These are phyloP conservation scores for Heliopora coerulea DNA, from an alignment of 92 coral and sea anemone species.

Conservation along the genomic window DNA sequence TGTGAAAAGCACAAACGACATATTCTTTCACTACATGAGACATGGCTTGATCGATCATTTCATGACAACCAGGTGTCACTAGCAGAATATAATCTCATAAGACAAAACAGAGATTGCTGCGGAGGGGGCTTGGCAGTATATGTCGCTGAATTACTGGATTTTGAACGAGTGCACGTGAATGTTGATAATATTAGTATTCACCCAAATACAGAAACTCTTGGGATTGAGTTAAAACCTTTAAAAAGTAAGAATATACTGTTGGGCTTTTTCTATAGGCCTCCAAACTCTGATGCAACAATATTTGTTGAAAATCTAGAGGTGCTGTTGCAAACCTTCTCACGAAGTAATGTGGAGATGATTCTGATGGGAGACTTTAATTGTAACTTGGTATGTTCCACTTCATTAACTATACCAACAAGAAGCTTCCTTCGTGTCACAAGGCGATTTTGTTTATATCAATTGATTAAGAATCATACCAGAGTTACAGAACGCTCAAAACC, in stretches of 20 bases:
- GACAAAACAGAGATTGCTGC: conserved; percentile 19
- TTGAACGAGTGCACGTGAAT: conserved; percentile 2
- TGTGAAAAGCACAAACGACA: conserved; percentile 32
- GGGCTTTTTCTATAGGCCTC: conserved; percentile 30
- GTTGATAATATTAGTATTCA: background rate
- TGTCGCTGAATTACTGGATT: conserved; percentile 12
- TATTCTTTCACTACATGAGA: conserved; percentile 24
- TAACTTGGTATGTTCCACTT: conserved; percentile 16
- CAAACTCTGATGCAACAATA: conserved; percentile 22
- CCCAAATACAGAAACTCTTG: conserved; percentile 33
- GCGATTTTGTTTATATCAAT: conserved; percentile 16
- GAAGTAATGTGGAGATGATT: conserved; percentile 20
- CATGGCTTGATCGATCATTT: conserved; percentile 32
- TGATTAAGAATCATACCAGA: conserved; percentile 22
- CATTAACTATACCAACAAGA: conserved; percentile 23
- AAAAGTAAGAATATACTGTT: conserved; percentile 37
- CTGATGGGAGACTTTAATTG: conserved; percentile 35
- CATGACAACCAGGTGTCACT: conserved; percentile 25
- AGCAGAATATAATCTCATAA: background rate
- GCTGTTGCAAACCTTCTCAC: conserved; percentile 3
- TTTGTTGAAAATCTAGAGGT: conserved; percentile 24
- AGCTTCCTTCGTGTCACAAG: conserved; percentile 14
- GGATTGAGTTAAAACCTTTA: conserved; percentile 40
- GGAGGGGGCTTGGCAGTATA: conserved; percentile 44
- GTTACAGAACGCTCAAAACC: conserved; percentile 17